A percentile compares a stretch with the other conserved stretches of the same genome.
phyloP scores from a whole-genome alignment of 2,888 invertebrate species.

The Steromphala cineraria region DNA sequence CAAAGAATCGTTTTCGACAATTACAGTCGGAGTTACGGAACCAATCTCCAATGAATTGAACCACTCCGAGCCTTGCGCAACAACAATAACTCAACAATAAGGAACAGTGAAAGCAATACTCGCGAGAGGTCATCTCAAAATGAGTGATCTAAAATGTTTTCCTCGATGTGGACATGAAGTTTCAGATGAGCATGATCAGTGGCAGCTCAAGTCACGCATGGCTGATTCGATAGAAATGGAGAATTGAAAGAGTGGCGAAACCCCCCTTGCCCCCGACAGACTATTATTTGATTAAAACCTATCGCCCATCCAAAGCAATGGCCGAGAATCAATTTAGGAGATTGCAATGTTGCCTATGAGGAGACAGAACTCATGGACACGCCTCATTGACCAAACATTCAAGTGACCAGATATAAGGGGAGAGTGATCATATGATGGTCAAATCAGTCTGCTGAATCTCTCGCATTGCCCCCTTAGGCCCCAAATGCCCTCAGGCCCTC shows the following conservation, averaged over 20 bases:
- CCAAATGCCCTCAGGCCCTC: too few species aligned
- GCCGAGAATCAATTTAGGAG: slow-evolving; percentile 8
- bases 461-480: too few species aligned
- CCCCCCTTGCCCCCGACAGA: not conserved
- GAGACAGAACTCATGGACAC: not conserved
- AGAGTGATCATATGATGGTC: not conserved
- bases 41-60: not conserved
- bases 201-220: not conserved
- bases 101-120: not conserved
- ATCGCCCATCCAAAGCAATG: not conserved
- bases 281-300: slow-evolving; percentile 13
- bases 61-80: not conserved
- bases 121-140: not conserved
- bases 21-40: not conserved
- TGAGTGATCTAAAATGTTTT: slow-evolving; percentile 13
- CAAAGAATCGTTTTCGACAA: not conserved
- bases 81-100: slow-evolving; percentile 14
- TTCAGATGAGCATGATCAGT: slow-evolving; percentile 5
- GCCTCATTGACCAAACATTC: slow-evolving; percentile 4
- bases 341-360: not conserved
- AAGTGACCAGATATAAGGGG: slow-evolving; percentile 13
- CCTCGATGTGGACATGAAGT: not conserved
- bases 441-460: not conserved
- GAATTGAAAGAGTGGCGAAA: not conserved
- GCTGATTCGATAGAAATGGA: slow-evolving; percentile 5